Conservation (phyloP, 2,797 vertebrate genomes). For the Chaenodraco wilsoni region DNA sequence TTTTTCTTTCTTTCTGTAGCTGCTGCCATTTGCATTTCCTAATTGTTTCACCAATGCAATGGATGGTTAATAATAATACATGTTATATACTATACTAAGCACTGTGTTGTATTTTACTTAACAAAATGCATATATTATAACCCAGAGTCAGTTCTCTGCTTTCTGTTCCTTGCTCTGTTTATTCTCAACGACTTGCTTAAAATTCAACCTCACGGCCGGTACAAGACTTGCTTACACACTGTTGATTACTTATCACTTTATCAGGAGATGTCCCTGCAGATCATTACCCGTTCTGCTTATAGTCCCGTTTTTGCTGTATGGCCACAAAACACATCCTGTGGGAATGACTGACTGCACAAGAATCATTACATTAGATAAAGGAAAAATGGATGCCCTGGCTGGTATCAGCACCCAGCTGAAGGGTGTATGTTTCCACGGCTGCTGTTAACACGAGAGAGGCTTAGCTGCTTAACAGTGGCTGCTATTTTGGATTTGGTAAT, state of each 20-base stretch:
- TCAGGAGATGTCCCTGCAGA: constrained; percentile 34
- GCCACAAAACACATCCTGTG: not conserved
- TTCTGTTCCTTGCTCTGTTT: not conserved
- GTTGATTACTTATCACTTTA: constrained; percentile 33
- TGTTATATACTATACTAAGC: not conserved
- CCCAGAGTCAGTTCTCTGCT: not conserved
- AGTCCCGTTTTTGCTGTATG: not conserved
- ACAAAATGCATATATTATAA: not conserved
- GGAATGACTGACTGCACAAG: not conserved
- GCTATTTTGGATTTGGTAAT: constrained; percentile 48
- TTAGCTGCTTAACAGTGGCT: constrained; percentile 29
- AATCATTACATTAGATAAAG: constrained; percentile 30
- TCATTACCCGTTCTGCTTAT: constrained; percentile 40
- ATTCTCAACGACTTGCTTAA: not conserved
- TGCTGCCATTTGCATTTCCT: not conserved
- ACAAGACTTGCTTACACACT: not conserved
- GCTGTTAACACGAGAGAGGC: constrained; percentile 24
- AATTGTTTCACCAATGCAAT: not conserved
- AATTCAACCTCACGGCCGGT: constrained; percentile 40
- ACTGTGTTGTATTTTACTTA: not conserved
- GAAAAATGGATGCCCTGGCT: constrained; percentile 21
- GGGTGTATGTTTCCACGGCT: constrained; percentile 15
- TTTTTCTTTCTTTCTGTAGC: not conserved
- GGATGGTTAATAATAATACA: not conserved
- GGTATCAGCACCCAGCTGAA: constrained; percentile 8